Percentiles rank a stretch among this genome's conserved stretches.
These are phyloP conservation scores for Carpatolechia fugitivella DNA, from an alignment of 2,888 invertebrate species.

Conservation along the genomic window DNA sequence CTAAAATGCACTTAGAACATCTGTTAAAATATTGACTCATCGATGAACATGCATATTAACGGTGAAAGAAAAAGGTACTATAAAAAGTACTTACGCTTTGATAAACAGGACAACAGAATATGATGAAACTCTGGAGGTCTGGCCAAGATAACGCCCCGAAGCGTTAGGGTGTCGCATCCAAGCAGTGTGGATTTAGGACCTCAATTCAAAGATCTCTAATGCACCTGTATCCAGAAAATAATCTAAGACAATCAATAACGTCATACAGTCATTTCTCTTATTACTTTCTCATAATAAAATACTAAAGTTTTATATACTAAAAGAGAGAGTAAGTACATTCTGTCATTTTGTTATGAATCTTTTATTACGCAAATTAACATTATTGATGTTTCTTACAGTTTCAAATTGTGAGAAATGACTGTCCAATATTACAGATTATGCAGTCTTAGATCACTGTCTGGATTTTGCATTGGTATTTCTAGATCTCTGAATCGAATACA, in stretches of 20 bases:
- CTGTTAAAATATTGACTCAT: too few species aligned
- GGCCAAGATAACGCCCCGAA: constrained; percentile 47
- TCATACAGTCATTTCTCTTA: constrained; percentile 17
- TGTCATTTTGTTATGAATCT: too few species aligned
- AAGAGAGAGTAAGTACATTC: too few species aligned
- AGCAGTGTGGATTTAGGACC: not conserved
- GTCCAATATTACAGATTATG: constrained; percentile 9
- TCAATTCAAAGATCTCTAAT: constrained; percentile 42
- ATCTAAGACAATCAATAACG: constrained; percentile 52
- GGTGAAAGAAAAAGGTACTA: too few species aligned
- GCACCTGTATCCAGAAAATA: constrained; percentile 60
- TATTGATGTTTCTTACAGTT: not conserved
- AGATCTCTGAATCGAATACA: not conserved
- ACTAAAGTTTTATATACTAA: too few species aligned
- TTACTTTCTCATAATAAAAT: not conserved
- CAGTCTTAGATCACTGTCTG: constrained; percentile 30
- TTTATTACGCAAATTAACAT: too few species aligned
- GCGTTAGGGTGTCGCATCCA: too few species aligned
- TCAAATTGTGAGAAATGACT: not conserved
- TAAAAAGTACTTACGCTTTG: constrained; percentile 34
- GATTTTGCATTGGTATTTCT: constrained; percentile 28
- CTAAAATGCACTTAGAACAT: not conserved
- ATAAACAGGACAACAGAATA: constrained; percentile 18
- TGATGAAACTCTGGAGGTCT: constrained; percentile 44
- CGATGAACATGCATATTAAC: not conserved